A percentile compares a stretch with the other conserved stretches of the same genome.
Evolutionary conservation across 2,888 invertebrate species (phyloP).

Genomic region (Pogonocherus hispidulus): DNA sequence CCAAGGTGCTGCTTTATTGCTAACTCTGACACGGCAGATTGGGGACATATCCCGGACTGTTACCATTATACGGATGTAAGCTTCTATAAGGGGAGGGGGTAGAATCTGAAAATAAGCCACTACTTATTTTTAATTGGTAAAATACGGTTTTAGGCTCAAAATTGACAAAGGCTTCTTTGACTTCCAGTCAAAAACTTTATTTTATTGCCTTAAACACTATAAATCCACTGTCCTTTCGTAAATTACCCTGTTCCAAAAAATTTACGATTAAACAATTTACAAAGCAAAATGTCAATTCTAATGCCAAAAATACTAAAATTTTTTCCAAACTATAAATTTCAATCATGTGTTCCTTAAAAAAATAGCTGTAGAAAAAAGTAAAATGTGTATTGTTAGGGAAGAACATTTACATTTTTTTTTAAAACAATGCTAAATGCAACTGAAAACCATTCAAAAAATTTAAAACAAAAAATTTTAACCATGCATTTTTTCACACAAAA

Average conservation of each 20-base stretch:
- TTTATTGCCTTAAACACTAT: no score
- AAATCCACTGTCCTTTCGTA: no score
- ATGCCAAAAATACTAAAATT: no score
- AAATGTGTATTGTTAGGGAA: slow-evolving; percentile 4
- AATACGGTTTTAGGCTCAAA: no score
- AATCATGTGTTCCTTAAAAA: neutral
- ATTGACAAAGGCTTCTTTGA: neutral
- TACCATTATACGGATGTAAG: slow-evolving; percentile 20
- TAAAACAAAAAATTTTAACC: slow-evolving; percentile 39
- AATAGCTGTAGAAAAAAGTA: slow-evolving; percentile 1
- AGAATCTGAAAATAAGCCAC: slow-evolving; percentile 37
- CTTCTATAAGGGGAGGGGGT: slow-evolving; percentile 45
- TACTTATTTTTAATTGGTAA: no score
- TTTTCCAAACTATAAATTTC: no score
- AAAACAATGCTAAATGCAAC: neutral
- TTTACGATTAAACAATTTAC: no score
- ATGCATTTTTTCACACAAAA: slow-evolving; percentile 42
- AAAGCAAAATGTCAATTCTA: no score
- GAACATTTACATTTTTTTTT: neutral
- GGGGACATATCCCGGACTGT: slow-evolving; percentile 28
- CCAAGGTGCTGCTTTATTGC: no score
- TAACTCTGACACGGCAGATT: no score
- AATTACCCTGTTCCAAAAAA: no score
- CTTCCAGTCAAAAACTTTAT: no score
- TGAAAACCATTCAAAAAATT: neutral